Percentiles rank a stretch among this genome's conserved stretches.
These are phyloP conservation scores for Papilio polyxenes DNA, from an alignment of 1,140 invertebrate species.

Conservation along the genomic window DNA sequence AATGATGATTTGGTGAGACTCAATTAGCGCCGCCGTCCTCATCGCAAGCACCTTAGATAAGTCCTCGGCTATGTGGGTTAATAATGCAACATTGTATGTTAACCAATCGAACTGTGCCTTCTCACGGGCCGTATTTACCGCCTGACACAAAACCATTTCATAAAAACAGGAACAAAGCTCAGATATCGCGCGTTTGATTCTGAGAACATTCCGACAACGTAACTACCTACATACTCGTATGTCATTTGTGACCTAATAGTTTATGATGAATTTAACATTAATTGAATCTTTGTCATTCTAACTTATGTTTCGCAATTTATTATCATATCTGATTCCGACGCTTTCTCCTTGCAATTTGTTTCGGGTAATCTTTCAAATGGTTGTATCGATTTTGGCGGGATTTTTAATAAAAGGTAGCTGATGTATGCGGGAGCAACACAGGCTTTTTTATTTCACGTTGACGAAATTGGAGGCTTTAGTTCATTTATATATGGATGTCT, in stretches of 20 bases:
- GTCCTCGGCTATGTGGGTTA: background rate
- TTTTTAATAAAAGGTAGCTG: too few relatives aligned
- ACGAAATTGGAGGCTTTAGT: too few relatives aligned
- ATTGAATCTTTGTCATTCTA: background rate
- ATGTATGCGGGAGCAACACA: too few relatives aligned
- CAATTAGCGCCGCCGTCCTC: background rate
- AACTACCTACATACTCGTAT: background rate
- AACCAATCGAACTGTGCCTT: background rate
- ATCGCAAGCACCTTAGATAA: background rate
- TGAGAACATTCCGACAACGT: background rate
- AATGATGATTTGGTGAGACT: background rate
- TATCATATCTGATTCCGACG: background rate
- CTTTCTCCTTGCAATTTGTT: too few relatives aligned
- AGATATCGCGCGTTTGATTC: background rate
- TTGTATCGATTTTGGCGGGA: too few relatives aligned
- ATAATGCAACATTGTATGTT: constrained; percentile 3
- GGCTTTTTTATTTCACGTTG: too few relatives aligned
- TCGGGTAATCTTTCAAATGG: too few relatives aligned
- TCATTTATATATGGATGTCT: too few relatives aligned
- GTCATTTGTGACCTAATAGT: background rate
- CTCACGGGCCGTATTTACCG: background rate
- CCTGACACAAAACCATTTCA: background rate
- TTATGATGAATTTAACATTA: background rate
- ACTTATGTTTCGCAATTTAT: background rate
- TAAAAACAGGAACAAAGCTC: background rate